These are phyloP conservation scores for Enteromius paludinosus DNA, from an alignment of 2,797 vertebrate genomes.

Conservation along the genomic window DNA sequence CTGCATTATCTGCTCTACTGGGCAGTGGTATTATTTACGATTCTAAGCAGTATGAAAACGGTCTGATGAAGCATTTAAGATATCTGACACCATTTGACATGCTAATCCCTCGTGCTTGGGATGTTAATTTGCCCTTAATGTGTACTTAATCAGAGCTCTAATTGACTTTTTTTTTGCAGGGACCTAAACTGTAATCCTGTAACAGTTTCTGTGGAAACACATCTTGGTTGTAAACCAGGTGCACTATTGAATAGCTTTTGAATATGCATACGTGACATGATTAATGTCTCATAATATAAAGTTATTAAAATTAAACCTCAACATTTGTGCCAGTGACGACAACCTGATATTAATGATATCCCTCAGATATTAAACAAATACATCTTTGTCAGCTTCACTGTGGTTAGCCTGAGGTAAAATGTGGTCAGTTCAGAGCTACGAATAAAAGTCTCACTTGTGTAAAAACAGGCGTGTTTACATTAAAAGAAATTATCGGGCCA, in stretches of 20 bases:
- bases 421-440: not conserved
- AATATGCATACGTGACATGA: conserved; percentile 69
- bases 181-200: not conserved
- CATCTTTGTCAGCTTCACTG: conserved; percentile 27
- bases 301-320: conserved; percentile 58
- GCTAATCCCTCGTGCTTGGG: conserved; percentile 23
- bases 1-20: conserved; percentile 21
- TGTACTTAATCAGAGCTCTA: conserved; percentile 7
- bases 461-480: conserved; percentile 11
- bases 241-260: conserved; percentile 55
- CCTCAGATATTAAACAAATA: conserved; percentile 54
- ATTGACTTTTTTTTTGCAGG: not conserved
- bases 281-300: conserved; percentile 55
- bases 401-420: conserved; percentile 10
- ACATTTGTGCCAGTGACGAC: not conserved
- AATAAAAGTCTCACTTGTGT: not conserved
- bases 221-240: not conserved
- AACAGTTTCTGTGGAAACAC: not conserved
- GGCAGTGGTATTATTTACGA: conserved; percentile 23
- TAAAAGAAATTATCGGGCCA: not conserved
- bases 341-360: conserved; percentile 16
- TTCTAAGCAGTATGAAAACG: conserved; percentile 42
- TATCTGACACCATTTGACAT: conserved; percentile 2
- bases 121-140: conserved; percentile 37
- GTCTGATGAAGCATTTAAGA: conserved; percentile 62